Evolutionary conservation across 1,140 invertebrate species (phyloP).

Genomic region (Cotesia glomerata): DNA sequence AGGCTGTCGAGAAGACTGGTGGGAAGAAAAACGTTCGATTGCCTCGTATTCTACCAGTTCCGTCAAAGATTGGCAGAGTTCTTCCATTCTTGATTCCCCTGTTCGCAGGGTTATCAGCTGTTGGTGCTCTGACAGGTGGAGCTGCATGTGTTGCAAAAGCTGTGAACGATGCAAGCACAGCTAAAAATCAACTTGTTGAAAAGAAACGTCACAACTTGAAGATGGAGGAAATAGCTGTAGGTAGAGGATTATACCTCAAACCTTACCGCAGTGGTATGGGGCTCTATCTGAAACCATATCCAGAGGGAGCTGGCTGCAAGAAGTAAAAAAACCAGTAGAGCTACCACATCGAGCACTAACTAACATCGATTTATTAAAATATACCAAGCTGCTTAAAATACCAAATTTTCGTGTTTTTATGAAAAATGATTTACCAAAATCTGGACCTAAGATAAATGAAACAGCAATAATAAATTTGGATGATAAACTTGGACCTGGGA

Average conservation of each 20-base stretch:
- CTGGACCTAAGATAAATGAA: too few relatives aligned
- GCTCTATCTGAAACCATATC: not conserved
- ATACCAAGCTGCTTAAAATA: constrained; percentile 34
- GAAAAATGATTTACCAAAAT: too few relatives aligned
- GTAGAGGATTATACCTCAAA: constrained; percentile 30
- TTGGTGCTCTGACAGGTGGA: too few relatives aligned
- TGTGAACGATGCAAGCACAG: constrained; percentile 31
- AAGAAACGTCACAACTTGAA: constrained; percentile 40
- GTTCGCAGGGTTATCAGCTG: too few relatives aligned
- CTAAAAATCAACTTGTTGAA: constrained; percentile 39
- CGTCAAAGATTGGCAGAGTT: too few relatives aligned
- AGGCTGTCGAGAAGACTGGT: too few relatives aligned
- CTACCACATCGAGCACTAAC: constrained; percentile 30
- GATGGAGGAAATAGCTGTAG: constrained; percentile 48
- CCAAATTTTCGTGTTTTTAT: constrained; percentile 38
- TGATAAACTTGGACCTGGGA: constrained; percentile 35
- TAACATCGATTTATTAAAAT: constrained; percentile 37
- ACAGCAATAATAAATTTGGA: too few relatives aligned
- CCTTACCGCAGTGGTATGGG: too few relatives aligned
- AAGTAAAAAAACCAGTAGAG: constrained; percentile 4
- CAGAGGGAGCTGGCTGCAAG: not conserved
- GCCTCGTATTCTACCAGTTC: too few relatives aligned
- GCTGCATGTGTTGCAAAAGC: too few relatives aligned
- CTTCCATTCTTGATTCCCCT: too few relatives aligned
- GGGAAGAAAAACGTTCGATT: too few relatives aligned